These are phyloP conservation scores for Marisa cornuarietis DNA, from an alignment of 1,140 invertebrate genomes.

Conservation along the genomic window DNA sequence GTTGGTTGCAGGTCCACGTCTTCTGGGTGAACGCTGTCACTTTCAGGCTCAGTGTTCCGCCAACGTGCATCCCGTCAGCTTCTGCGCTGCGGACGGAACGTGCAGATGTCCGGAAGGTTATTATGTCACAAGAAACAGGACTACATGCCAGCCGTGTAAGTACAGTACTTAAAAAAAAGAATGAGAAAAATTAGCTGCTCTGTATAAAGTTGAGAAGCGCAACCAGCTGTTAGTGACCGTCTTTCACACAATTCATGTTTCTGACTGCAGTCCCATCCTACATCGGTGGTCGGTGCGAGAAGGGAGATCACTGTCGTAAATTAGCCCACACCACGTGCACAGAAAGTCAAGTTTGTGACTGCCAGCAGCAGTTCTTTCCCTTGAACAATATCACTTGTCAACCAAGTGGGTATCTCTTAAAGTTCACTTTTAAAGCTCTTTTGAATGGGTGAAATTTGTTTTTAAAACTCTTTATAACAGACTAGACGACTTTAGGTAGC, in stretches of 20 bases:
- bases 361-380: not conserved
- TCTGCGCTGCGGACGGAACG: constrained; percentile 13
- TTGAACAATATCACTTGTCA: not conserved
- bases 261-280: not conserved
- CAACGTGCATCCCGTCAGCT: constrained; percentile 14
- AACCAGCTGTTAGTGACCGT: too few relatives aligned
- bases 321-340: constrained; percentile 15
- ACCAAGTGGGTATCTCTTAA: constrained; percentile 1
- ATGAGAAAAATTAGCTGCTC: too few relatives aligned
- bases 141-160: constrained; percentile 18
- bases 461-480: too few relatives aligned
- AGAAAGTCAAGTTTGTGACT: constrained; percentile 2
- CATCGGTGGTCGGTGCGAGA: constrained; percentile 7
- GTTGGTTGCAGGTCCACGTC: constrained; percentile 12
- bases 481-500: too few relatives aligned
- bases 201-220: too few relatives aligned
- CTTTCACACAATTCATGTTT: too few relatives aligned
- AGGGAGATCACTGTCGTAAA: constrained; percentile 5
- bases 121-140: constrained; percentile 12
- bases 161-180: not conserved
- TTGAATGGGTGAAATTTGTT: too few relatives aligned
- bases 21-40: constrained; percentile 19
- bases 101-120: constrained; percentile 22
- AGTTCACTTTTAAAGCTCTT: too few relatives aligned
- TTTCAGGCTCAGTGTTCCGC: not conserved